Evolutionary conservation across 2,888 invertebrate genomes (phyloP).

Genomic region (Malthinus seriepunctatus): DNA sequence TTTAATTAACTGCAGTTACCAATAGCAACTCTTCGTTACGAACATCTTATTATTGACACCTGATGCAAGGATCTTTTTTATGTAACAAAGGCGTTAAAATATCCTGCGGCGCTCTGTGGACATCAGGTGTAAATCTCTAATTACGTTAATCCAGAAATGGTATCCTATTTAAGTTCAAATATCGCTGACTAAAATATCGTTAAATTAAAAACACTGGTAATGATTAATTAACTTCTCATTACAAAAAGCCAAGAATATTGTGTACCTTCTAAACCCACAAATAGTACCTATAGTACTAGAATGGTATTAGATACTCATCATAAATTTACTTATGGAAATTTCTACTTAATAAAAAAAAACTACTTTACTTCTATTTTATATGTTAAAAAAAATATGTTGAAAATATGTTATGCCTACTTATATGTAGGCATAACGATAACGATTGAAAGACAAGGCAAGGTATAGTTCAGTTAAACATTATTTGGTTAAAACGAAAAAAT

Average conservation of each 20-base stretch:
- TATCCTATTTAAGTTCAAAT: slow-evolving; percentile 13
- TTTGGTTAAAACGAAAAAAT: no score
- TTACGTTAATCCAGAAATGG: slow-evolving; percentile 13
- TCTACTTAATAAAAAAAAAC: no score
- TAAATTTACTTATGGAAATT: no score
- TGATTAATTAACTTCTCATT: background rate
- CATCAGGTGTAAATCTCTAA: slow-evolving; percentile 22
- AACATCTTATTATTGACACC: slow-evolving; percentile 41
- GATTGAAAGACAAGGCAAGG: no score
- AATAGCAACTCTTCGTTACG: slow-evolving; percentile 47
- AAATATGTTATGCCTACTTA: no score
- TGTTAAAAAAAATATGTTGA: no score
- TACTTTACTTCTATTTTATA: no score
- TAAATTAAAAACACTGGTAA: no score
- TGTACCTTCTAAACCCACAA: background rate
- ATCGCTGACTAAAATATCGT: slow-evolving; percentile 4
- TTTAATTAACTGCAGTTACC: slow-evolving; percentile 28
- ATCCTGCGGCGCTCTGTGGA: slow-evolving; percentile 13
- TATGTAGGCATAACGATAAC: no score
- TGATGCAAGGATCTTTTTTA: slow-evolving; percentile 40
- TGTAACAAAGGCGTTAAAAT: background rate
- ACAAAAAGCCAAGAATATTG: background rate
- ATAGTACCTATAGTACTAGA: no score
- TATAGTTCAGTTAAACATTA: no score
- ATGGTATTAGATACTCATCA: no score